These are phyloP conservation scores for Teleogryllus occipitalis DNA, from an alignment of 1,140 invertebrate species.

Conservation along the genomic window DNA sequence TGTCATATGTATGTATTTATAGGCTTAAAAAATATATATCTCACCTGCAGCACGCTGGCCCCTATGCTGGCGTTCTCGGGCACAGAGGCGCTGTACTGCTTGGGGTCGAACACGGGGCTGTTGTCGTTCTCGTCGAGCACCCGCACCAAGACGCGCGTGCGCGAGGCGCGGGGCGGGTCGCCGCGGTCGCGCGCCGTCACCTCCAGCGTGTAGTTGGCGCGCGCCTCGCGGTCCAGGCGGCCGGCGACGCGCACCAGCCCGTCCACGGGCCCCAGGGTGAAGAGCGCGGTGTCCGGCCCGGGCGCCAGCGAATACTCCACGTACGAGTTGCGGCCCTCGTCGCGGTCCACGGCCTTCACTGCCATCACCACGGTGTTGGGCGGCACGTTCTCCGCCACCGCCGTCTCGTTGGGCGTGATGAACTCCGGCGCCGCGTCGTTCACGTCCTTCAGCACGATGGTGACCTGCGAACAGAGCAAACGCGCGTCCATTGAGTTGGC, in stretches of 20 bases:
- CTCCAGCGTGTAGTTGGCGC: slow-evolving; percentile 67
- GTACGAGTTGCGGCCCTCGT: slow-evolving; percentile 89
- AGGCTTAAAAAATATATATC: too few species aligned
- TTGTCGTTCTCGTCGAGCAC: slow-evolving; percentile 93
- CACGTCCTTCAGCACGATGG: slow-evolving; percentile 78
- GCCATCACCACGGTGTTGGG: slow-evolving; percentile 82
- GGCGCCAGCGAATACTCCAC: slow-evolving; percentile 73
- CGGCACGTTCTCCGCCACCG: slow-evolving; percentile 78
- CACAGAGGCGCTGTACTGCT: slow-evolving; percentile 77
- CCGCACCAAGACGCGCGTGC: slow-evolving; percentile 58
- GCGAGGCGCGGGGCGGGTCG: slow-evolving; percentile 66
- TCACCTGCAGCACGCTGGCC: slow-evolving; percentile 74
- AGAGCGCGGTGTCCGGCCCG: slow-evolving; percentile 43
- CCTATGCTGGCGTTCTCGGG: slow-evolving; percentile 91
- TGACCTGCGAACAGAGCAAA: slow-evolving; percentile 54
- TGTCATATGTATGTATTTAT: too few species aligned
- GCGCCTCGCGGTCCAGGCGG: slow-evolving; percentile 73
- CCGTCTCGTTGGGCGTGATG: slow-evolving; percentile 67
- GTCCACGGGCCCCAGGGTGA: slow-evolving; percentile 78
- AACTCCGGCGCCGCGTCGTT: slow-evolving; percentile 93
- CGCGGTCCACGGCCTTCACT: slow-evolving; percentile 82
- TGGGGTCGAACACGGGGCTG: slow-evolving; percentile 79
- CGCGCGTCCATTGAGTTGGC: background rate
- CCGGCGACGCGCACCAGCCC: slow-evolving; percentile 75
- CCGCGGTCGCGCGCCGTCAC: slow-evolving; percentile 83